Evolutionary conservation across 2,888 invertebrate genomes (phyloP), one percentile per base, ranked within the genome.

Genomic region (Melikaiella ostensackeni): DNA sequence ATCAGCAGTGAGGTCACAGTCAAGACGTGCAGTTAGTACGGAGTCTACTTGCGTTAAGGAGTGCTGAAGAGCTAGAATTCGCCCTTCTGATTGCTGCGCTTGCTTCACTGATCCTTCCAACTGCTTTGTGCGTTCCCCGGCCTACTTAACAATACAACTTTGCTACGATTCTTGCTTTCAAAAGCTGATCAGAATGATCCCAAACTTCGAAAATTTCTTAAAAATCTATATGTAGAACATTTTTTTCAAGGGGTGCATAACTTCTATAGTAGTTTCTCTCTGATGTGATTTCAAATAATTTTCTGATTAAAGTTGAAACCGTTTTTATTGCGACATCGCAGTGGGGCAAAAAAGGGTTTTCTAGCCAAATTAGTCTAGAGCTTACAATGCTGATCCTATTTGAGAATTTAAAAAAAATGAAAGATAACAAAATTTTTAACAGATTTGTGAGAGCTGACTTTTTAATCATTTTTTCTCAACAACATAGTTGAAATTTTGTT

Each of bases 1-100:
- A 88, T 95, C 95, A 81, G 96, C 95, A 80, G 95, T 94, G 81
- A 96, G 94, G 92, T 97, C 96, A 88, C 95, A 95, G 87, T 95
- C 95, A 84, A 96, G 93, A 87, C 96, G 94, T 85, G 95, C 94
- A 86, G 94, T 94, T 87, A 96, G 92, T 88, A 95, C 93, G 86
- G 93, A 93, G 89, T 95, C 95, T 86, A 95, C 94, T 88, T 94
- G 94, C 81, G 93, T 93, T 83, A 96, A 93, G 94, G 96, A 96
- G 84, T 94, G 94, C 91, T 95, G 95, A 87, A 96, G 93, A 81
- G 94, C 94, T 85, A 96, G 94, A 83, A 97, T 93, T 85, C 95
- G 94, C 84, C 95, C 93, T 92, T 97, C 97, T 75, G 95, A 95
- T 85, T 94, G 94, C 90, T 96, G 96, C 64, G 96, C 96, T 91